Evolutionary conservation across 2,888 invertebrate genomes (phyloP), one percentile per base, ranked within the genome.

Genomic region (Oscheius sp.): DNA sequence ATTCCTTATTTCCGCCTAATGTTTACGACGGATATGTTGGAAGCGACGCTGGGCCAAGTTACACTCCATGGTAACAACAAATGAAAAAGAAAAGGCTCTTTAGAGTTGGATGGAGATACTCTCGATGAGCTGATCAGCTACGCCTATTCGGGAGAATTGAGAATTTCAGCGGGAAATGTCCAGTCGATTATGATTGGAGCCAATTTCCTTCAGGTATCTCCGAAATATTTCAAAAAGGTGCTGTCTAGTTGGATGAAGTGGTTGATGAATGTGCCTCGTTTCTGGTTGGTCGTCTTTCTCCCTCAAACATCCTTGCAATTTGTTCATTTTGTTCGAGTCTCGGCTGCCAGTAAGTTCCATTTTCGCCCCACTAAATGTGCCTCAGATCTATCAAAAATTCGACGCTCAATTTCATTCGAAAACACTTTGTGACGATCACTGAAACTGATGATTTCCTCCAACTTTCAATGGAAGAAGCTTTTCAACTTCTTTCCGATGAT

Each of bases 21-120:
- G 94, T 94, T 94, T 86, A 92, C 92, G 29, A 91, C 92, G 87
- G 92, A 93, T 86, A 93, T 94, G 93, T 91, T 92, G 5, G 94
- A 94, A 88, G 91, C 92, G 76, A 91, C 92, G 75, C 92, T 92
- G 82, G 91, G 91, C 83, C 93, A 93, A 86, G 92, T 94, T 58
- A 91, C 91, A 48, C 91, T 94, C 88, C 91, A 92, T 85, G 92
- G 92, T 79, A 31, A 8, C 46, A 5, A 17, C 29, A 31, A 17
- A 46, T 8, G 17, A 8, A 12, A 29, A 10, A 33, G 42, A 25
- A 45, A 46, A 42, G 8, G n/a, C 61, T 88, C 57, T 88, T 92
- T 92, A 84, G 93, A 93, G 5, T 87, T 94, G 76, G 93, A 93
- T 88, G 91, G 91, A 37, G 81, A 84, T 20, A 83, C 80, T 4